Conservation (phyloP, 1,140 invertebrate species). For the Bombus terrestris region DNA sequence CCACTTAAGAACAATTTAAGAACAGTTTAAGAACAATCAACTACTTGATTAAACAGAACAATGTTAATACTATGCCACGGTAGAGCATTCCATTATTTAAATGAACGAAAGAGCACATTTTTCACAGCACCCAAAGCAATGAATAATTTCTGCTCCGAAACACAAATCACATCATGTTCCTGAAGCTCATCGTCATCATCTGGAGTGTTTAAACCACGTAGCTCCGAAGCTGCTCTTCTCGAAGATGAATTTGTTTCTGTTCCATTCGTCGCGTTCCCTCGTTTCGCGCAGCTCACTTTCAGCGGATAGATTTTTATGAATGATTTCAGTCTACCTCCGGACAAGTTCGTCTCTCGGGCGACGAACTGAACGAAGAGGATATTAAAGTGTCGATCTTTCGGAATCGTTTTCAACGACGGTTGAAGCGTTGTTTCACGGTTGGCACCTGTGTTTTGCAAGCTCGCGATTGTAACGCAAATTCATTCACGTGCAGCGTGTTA, state of each 20-base stretch:
- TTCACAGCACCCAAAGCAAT: too few relatives aligned
- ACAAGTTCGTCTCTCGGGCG: not conserved
- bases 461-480: slow-evolving; percentile 19
- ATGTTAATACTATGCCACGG: not conserved
- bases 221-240: not conserved
- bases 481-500: slow-evolving; percentile 31
- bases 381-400: slow-evolving; percentile 19
- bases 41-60: not conserved
- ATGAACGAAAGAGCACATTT: too few relatives aligned
- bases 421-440: not conserved
- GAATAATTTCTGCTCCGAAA: too few relatives aligned
- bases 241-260: slow-evolving; percentile 2
- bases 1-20: not conserved
- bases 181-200: not conserved
- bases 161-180: too few relatives aligned
- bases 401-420: not conserved
- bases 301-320: slow-evolving; percentile 29
- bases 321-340: slow-evolving; percentile 19
- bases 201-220: too few relatives aligned
- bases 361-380: not conserved
- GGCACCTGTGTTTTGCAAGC: slow-evolving; percentile 26
- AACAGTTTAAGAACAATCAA: not conserved
- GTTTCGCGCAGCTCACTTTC: not conserved
- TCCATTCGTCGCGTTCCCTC: not conserved
- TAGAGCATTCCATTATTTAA: not conserved